Percentiles rank a stretch among this genome's conserved stretches.
phyloP scores from a whole-genome alignment of 2,888 invertebrate species.

The Andrena flavipes region DNA sequence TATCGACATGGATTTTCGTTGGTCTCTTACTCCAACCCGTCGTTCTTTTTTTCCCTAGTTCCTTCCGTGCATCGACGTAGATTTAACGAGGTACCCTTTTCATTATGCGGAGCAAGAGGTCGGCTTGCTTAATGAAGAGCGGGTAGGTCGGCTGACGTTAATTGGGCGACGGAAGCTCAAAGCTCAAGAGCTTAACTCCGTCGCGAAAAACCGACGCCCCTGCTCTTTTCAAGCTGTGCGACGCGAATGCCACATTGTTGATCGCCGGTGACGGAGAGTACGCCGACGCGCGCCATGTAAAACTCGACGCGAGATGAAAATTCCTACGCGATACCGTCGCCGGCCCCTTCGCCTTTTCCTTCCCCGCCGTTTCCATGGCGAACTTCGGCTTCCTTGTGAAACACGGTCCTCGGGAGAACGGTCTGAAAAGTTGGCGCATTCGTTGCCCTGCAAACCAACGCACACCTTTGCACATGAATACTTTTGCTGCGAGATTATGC shows the following conservation, averaged over 20 bases:
- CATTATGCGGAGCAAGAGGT: slow-evolving; percentile 59
- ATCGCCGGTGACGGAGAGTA: slow-evolving; percentile 1
- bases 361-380: background rate
- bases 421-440: background rate
- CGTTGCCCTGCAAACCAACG: background rate
- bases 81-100: slow-evolving; percentile 61
- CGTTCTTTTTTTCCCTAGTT: background rate
- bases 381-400: background rate
- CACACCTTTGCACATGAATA: background rate
- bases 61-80: slow-evolving; percentile 35
- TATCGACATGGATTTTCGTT: slow-evolving; percentile 12
- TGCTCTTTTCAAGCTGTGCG: slow-evolving; percentile 49
- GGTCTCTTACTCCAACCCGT: no score
- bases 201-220: slow-evolving; percentile 45
- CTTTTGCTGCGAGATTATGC: no score
- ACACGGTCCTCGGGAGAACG: background rate
- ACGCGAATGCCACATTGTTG: slow-evolving; percentile 43
- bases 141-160: slow-evolving; percentile 59
- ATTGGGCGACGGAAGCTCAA: slow-evolving; percentile 63
- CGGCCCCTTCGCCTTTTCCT: background rate
- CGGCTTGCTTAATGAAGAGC: slow-evolving; percentile 47
- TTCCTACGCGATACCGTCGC: slow-evolving; percentile 1
- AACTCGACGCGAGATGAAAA: slow-evolving; percentile 5
- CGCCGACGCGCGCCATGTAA: background rate
- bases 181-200: slow-evolving; percentile 58